Evolutionary conservation across 2,888 invertebrate genomes (phyloP).

Genomic region (Noctua fimbriata): DNA sequence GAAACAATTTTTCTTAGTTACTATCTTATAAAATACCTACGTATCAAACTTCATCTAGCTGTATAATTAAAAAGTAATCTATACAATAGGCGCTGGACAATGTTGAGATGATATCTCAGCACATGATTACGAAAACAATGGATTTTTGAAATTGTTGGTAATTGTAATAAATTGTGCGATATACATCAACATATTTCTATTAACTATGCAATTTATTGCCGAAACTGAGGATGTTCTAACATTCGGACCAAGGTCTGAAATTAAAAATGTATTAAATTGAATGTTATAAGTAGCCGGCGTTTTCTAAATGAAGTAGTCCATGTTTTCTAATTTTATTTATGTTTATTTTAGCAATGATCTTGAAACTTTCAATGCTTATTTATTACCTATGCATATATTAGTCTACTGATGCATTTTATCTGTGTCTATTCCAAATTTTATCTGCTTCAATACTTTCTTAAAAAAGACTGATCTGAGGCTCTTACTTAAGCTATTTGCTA

Average conservation of each 20-base stretch:
- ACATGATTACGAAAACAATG: conserved; percentile 64
- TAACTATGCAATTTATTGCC: conserved; percentile 53
- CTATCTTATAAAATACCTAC: neutral
- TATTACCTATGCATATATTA: neutral
- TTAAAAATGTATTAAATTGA: conserved; percentile 15
- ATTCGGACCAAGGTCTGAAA: conserved; percentile 53
- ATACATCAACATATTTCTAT: conserved; percentile 57
- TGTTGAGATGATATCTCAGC: conserved; percentile 58
- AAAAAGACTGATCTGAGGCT: conserved; percentile 10
- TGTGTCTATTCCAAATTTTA: neutral
- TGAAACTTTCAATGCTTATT: conserved; percentile 20
- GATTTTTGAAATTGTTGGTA: conserved; percentile 59
- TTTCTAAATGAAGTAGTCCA: neutral
- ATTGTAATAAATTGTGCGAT: conserved; percentile 63
- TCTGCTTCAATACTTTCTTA: neutral
- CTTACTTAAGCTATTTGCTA: conserved; percentile 40
- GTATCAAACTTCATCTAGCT: conserved; percentile 6
- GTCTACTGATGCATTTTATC: neutral
- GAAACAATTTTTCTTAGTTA: neutral
- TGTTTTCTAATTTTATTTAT: conserved; percentile 1
- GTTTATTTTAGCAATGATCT: conserved; percentile 23
- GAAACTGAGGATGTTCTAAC: conserved; percentile 49
- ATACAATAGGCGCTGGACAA: conserved; percentile 41
- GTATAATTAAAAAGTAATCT: conserved; percentile 60
- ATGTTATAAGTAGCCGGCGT: neutral